Evolutionary conservation across 30 jellyfish, hydroid and myxozoan species (phyloP).

Genomic region (Aurelia aurita): DNA sequence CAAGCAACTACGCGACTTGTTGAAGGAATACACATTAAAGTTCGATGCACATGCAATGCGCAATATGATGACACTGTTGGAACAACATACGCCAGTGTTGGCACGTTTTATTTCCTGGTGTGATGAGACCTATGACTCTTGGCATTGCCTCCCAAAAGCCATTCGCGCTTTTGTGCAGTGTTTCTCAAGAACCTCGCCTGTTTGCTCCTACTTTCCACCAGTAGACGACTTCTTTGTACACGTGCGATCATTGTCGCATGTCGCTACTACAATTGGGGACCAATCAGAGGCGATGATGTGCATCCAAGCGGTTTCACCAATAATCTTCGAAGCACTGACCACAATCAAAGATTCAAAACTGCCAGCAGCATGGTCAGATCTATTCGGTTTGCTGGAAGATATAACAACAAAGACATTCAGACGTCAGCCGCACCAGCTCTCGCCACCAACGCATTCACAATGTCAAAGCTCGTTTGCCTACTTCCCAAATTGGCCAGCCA

Average conservation of each 20-base stretch:
- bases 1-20: background rate
- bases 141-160: conserved; percentile 4
- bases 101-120: conserved; percentile 9
- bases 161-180: background rate
- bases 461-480: background rate
- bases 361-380: conserved; percentile 9
- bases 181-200: background rate
- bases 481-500: conserved; percentile 35
- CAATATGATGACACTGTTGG: background rate
- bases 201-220: conserved; percentile 10
- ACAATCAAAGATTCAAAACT: background rate
- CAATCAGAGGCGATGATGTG: background rate
- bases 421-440: conserved; percentile 1
- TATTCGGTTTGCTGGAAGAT: background rate
- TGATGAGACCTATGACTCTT: background rate
- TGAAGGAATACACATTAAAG: conserved; percentile 1
- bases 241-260: background rate
- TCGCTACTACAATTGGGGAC: conserved; percentile 10
- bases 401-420: background rate
- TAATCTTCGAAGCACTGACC: conserved; percentile 11
- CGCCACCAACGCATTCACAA: background rate
- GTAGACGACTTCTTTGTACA: background rate
- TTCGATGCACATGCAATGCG: background rate
- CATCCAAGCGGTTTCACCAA: conserved; percentile 16
- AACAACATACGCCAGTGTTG: background rate